Evolutionary conservation across 2,113 vertebrate genomes (phyloP).

Genomic region (Anhinga anhinga): DNA sequence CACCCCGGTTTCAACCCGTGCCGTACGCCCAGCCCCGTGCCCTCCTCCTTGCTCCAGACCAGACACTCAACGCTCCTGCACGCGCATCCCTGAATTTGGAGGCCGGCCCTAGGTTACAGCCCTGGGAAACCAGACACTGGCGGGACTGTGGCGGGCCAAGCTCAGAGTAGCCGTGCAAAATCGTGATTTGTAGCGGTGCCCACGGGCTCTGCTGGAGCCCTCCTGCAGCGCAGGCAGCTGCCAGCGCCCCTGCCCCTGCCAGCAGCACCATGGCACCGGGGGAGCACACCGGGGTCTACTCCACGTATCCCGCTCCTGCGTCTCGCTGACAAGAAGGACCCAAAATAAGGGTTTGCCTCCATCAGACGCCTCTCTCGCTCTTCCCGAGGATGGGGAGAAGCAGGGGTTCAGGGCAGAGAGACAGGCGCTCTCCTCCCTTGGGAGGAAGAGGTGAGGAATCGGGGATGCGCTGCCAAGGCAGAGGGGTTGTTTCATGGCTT

Average conservation of each 20-base stretch:
- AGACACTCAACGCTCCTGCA: neutral
- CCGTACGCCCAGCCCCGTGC: fast-evolving
- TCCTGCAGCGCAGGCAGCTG: neutral
- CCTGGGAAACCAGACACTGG: neutral
- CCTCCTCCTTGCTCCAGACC: neutral
- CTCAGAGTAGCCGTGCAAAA: neutral
- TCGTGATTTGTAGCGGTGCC: neutral
- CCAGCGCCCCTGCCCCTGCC: no score
- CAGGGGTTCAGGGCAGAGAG: neutral
- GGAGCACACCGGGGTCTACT: neutral
- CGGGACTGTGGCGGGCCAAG: neutral
- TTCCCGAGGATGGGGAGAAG: neutral
- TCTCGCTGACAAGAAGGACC: neutral
- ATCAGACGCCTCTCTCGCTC: neutral
- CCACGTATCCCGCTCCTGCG: fast-evolving
- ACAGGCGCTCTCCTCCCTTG: fast-evolving
- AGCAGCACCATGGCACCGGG: fast-evolving
- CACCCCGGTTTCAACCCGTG: fast-evolving
- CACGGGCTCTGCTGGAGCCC: fast-evolving
- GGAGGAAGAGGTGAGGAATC: neutral
- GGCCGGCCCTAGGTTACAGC: neutral
- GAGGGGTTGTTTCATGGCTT: neutral
- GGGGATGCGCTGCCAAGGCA: fast-evolving
- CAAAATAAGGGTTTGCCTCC: neutral
- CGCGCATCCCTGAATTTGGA: fast-evolving